These are phyloP conservation scores for Alectura lathami DNA, from an alignment of 2,113 vertebrate genomes.

Conservation along the genomic window DNA sequence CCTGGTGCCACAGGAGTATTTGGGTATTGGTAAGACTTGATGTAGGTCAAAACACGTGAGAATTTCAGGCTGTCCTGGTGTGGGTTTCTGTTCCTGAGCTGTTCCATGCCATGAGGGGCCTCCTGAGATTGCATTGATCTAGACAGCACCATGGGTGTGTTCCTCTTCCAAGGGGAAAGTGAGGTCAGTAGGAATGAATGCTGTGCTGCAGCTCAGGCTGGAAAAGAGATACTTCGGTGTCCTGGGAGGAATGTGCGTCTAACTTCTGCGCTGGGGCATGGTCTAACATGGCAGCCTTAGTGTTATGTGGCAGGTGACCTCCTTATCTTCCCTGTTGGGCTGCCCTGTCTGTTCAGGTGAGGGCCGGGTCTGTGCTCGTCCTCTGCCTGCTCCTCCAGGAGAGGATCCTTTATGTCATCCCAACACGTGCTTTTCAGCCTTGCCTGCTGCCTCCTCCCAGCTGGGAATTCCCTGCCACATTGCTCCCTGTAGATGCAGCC, in stretches of 20 bases:
- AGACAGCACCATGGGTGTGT: not conserved
- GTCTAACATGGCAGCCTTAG: not conserved
- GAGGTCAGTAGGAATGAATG: conserved; percentile 27
- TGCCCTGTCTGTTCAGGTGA: not conserved
- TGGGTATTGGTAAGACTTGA: not conserved
- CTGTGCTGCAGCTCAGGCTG: not conserved
- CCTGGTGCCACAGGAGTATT: not conserved
- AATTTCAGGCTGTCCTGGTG: not conserved
- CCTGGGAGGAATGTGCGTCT: not conserved
- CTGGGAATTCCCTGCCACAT: not conserved
- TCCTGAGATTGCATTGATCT: conserved; percentile 10
- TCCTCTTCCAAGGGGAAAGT: not conserved
- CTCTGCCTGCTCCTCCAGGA: not conserved
- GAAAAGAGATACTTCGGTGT: not conserved
- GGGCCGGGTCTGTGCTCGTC: not conserved
- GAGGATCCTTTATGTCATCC: not conserved
- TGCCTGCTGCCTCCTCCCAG: not conserved
- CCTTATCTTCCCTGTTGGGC: not conserved
- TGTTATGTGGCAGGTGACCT: not conserved
- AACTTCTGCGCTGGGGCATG: not conserved
- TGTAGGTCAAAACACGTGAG: not conserved
- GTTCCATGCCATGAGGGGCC: not conserved
- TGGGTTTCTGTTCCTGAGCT: not conserved
- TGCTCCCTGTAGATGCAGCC: not conserved
- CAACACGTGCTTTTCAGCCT: not conserved